These are phyloP conservation scores for Dicyrtomina minuta DNA, from an alignment of 2,888 invertebrate genomes.

Conservation along the genomic window DNA sequence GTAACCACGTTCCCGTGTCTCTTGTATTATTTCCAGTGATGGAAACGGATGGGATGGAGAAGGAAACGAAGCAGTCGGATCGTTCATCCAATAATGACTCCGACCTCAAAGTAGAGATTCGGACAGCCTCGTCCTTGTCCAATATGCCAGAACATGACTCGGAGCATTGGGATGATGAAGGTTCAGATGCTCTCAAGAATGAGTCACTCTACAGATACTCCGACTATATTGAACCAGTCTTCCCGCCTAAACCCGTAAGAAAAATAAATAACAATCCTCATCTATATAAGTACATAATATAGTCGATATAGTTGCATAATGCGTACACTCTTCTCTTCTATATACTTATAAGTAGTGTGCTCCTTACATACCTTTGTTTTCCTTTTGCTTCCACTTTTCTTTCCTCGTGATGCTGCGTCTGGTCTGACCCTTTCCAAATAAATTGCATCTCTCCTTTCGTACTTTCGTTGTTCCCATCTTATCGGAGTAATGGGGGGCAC, in stretches of 20 bases:
- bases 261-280: no score
- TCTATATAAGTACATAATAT: no score
- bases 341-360: no score
- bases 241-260: constrained; percentile 72
- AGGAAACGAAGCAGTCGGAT: constrained; percentile 66
- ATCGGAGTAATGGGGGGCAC: no score
- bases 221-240: constrained; percentile 77
- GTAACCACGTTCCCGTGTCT: constrained; percentile 10
- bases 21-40: constrained; percentile 48
- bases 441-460: no score
- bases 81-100: constrained; percentile 84
- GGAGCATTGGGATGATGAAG: constrained; percentile 57
- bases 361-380: no score
- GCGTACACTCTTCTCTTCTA: no score
- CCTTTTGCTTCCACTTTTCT: no score
- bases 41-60: constrained; percentile 61
- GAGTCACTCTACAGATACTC: constrained; percentile 57
- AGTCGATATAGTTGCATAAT: no score
- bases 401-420: no score
- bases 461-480: no score
- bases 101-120: constrained; percentile 83
- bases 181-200: constrained; percentile 57
- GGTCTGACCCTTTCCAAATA: no score
- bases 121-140: constrained; percentile 61
- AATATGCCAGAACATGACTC: constrained; percentile 54